Evolutionary conservation across 2,888 invertebrate genomes (phyloP).

Genomic region (Rutpela maculata): DNA sequence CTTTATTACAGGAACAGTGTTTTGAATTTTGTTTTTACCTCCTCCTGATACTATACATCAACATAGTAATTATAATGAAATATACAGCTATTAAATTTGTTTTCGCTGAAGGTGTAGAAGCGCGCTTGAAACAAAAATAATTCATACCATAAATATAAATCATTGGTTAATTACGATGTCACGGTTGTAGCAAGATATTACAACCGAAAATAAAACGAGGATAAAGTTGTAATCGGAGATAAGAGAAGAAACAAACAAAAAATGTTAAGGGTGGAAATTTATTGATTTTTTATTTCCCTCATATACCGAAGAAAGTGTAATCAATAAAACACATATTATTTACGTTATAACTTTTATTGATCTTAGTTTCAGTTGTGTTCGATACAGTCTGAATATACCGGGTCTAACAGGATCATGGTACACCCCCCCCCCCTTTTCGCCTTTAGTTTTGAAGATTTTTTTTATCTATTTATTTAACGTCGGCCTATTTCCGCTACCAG

Average conservation of each 20-base stretch:
- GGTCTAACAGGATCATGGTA: too few species aligned
- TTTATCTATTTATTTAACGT: too few species aligned
- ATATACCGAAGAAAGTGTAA: too few species aligned
- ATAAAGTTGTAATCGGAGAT: not conserved
- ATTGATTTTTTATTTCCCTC: too few species aligned
- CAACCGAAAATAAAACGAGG: not conserved
- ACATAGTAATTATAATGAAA: constrained; percentile 54
- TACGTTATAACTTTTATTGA: too few species aligned
- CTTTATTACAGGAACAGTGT: constrained; percentile 51
- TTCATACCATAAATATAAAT: not conserved
- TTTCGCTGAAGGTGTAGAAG: not conserved
- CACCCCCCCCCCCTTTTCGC: too few species aligned
- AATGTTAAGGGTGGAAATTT: too few species aligned
- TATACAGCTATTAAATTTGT: constrained; percentile 23
- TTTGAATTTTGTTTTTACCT: constrained; percentile 47
- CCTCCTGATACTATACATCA: constrained; percentile 46
- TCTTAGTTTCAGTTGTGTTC: too few species aligned
- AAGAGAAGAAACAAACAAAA: not conserved
- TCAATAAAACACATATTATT: too few species aligned
- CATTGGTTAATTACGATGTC: not conserved
- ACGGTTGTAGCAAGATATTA: not conserved
- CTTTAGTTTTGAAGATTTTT: too few species aligned
- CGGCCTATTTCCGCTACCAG: too few species aligned
- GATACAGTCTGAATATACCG: too few species aligned
- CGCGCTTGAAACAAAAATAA: not conserved